phyloP scores from a whole-genome alignment of 2,113 vertebrate genomes.

The Cyphomyrus discorhynchus region DNA sequence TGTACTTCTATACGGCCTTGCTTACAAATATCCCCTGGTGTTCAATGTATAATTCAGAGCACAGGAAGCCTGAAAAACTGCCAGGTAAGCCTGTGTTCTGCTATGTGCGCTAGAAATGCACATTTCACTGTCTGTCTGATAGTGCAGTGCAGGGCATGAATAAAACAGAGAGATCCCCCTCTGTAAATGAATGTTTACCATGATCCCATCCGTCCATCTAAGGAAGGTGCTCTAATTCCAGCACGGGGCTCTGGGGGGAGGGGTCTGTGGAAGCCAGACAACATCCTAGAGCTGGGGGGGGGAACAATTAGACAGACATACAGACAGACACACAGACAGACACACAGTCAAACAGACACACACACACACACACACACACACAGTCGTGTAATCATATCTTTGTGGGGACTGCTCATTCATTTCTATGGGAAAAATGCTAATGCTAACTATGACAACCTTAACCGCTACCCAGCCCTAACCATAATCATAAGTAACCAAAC shows the following conservation, averaged over 20 bases:
- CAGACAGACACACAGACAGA: no score
- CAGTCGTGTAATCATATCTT: no score
- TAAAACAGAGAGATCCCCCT: not conserved
- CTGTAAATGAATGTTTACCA: not conserved
- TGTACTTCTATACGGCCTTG: not conserved
- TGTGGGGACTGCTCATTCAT: no score
- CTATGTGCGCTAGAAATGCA: not conserved
- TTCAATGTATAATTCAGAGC: not conserved
- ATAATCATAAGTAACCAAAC: no score
- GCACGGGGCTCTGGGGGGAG: not conserved
- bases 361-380: no score
- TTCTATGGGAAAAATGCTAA: no score
- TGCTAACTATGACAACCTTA: no score
- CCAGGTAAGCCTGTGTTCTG: not conserved
- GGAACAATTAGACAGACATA: no score
- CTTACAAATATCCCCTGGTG: not conserved
- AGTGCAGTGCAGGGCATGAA: not conserved
- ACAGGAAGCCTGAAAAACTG: not conserved
- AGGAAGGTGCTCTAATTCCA: not conserved
- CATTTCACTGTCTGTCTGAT: constrained; percentile 1
- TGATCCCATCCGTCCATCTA: not conserved
- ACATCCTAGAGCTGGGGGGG: not conserved
- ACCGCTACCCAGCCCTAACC: no score
- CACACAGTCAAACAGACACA: no score
- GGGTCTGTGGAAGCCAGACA: not conserved